Evolutionary conservation across 2,113 vertebrate genomes (phyloP), one percentile per base, ranked within the genome.

Genomic region (Perca flavescens): DNA sequence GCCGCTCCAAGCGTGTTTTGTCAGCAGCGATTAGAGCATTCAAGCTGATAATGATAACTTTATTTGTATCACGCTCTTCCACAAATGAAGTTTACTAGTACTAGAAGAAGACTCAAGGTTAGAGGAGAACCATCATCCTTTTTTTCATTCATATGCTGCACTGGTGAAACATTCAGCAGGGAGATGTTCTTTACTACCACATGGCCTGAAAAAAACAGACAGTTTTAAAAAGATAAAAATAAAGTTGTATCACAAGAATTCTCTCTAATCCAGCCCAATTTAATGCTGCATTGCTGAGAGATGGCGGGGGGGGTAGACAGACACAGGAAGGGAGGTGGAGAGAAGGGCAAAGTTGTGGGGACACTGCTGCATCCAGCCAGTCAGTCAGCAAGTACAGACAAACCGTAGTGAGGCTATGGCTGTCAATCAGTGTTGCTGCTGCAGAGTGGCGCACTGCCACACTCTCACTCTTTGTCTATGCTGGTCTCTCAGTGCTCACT

Each of bases 381-480:
- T 16, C 72, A 81, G 82, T 31, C 65, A 79, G 63, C 68, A 72
- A 73, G 47, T 79, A 80, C 62, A 80, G 76, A 17, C 40, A 56
- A 71, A 15, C 69, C 69, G 68, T 16, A 68, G 66, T 57, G 57
- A 5, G 86, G 74, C 82, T 84, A 65, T 62, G 64, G 74, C 86
- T 89, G 87, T 87, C 90, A 89, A 72, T 90, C 86, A 85, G 74
- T 58, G 63, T 17, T 74, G 76, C 65, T 86, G 85, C 87, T 77
- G 91, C 91, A 92, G 86, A 92, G 85, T 92, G 89, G 67, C 12
- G 88, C 93, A 94, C 86, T 92, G 89, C 83, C 81, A 80, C 84
- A 43, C 75, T 47, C 68, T 84, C 85, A 64, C 54, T 57, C 17
- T 72, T 56, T 16, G 19, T 83, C 82, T 82, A 14, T 69, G 71